phyloP scores from a whole-genome alignment of 2,113 vertebrate genomes.

The Actenoides lindsayi region DNA sequence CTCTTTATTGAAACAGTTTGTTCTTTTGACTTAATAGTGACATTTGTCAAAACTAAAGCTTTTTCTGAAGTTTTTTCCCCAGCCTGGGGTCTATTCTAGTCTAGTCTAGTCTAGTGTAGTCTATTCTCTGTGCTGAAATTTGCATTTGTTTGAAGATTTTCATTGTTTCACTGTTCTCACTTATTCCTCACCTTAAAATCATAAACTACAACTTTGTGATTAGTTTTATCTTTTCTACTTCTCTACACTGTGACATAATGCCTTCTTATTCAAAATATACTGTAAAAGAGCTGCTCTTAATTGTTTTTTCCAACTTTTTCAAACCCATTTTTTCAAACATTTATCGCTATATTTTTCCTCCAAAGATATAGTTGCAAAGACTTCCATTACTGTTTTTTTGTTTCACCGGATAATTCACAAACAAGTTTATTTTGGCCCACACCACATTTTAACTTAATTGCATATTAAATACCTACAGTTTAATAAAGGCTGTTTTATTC shows the following conservation, averaged over 20 bases:
- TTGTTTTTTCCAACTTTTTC: background rate
- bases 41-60: slow-evolving; percentile 19
- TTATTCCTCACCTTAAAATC: slow-evolving; percentile 3
- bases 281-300: background rate
- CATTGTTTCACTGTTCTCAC: background rate
- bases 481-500: background rate
- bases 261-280: background rate
- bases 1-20: background rate
- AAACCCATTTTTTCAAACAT: background rate
- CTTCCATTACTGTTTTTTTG: background rate
- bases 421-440: background rate
- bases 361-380: background rate
- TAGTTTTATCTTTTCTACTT: background rate
- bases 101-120: too few relatives aligned
- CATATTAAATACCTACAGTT: background rate
- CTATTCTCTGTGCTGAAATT: background rate
- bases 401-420: background rate
- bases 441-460: background rate
- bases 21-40: slow-evolving; percentile 12
- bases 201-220: background rate
- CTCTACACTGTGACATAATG: background rate
- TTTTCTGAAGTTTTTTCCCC: background rate
- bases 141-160: background rate
- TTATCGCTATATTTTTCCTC: background rate
- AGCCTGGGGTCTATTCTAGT: background rate